Base-by-base conservation (phyloP, 2,113 vertebrate species). In the Spea multiplicata region DNA sequence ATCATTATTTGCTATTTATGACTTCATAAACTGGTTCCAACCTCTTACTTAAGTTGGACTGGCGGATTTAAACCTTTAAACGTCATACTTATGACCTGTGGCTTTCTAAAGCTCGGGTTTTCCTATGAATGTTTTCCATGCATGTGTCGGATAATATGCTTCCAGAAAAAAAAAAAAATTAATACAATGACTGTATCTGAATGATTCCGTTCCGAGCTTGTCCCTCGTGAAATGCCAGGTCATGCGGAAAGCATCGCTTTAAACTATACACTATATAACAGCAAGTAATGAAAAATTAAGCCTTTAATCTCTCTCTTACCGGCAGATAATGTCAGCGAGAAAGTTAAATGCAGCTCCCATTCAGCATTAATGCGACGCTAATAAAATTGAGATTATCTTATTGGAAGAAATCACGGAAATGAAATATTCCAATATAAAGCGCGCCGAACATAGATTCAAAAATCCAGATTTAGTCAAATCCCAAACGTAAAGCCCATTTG, bases 241-340 rank as follows among this genome's bases (percentile, higher is more conserved):
- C 61, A 73, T 66, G 70, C 14, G 52, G 70, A 73, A 79, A 72
- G 70, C 59, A 72, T 30, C 71, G 70, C 76, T 73, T 66, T 79
- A 44, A 48, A 46, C 49, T 16, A 16, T 47, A 50, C 62, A 55
- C 69, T 5, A 17, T 73, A 72, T 65, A 73, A 71, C 61, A 61
- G 61, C 57, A 48, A 14, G 68, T 78, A 79, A 79, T 79, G 76
- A 79, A 79, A 79, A 72, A 79, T 72, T 79, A 79, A 79, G 69
- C 76, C 76, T 79, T 79, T 79, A 79, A 79, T 72, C 76, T 79
- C 17, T 55, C 71, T 66, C 49, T 65, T 73, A 79, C 69, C 50
- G 66, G 62, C 69, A 66, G 69, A 73, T 72, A 79, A 79, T 73
- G 76, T 79, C 76, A 79, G 62, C 44, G 62, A 65, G 70, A 57